Conservation (phyloP, 2,113 vertebrate genomes). For the Myotis brandtii region DNA sequence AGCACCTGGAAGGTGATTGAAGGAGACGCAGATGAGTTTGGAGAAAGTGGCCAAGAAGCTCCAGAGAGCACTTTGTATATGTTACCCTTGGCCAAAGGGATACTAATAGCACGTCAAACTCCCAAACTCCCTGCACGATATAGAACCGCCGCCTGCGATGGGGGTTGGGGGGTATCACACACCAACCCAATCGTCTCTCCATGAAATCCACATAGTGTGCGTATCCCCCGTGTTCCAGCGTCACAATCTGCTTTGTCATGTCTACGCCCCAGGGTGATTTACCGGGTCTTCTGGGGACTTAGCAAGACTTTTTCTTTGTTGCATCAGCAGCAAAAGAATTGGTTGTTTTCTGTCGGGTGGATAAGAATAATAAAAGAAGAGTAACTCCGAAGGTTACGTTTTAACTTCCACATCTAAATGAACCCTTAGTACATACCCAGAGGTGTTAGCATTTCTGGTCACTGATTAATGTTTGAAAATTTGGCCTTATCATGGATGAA, state of each 20-base stretch:
- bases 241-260: background rate
- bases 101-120: background rate
- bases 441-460: background rate
- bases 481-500: background rate
- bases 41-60: background rate
- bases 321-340: background rate
- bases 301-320: background rate
- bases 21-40: background rate
- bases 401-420: background rate
- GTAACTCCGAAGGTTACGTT: background rate
- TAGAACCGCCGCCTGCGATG: fast-evolving
- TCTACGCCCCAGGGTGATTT: background rate
- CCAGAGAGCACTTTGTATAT: background rate
- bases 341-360: background rate
- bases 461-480: background rate
- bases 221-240: background rate
- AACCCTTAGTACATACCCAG: background rate
- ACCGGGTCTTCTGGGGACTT: background rate
- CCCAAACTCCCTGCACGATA: background rate
- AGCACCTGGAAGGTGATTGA: background rate
- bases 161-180: too few species aligned
- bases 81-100: background rate
- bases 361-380: background rate
- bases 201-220: fast-evolving
- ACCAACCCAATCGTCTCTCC: fast-evolving